These are phyloP conservation scores for Leucozona laternaria DNA, from an alignment of 2,888 invertebrate species.

Conservation along the genomic window DNA sequence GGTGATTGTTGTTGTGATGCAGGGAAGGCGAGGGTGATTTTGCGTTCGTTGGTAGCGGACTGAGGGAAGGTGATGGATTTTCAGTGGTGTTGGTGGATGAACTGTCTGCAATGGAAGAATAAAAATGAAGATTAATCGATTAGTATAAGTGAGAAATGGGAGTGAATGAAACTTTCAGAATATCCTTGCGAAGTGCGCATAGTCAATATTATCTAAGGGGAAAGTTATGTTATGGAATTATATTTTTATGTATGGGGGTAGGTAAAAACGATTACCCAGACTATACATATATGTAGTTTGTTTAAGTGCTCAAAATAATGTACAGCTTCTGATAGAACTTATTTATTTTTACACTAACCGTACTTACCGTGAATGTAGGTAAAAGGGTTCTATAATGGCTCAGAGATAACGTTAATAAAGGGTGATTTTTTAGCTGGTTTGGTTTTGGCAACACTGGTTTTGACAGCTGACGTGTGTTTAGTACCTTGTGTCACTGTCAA, in stretches of 20 bases:
- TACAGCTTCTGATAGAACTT: constrained; percentile 61
- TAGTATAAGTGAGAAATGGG: constrained; percentile 10
- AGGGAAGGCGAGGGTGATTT: constrained; percentile 82
- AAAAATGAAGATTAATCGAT: constrained; percentile 7
- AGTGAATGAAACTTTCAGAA: constrained; percentile 1
- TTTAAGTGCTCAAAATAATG: constrained; percentile 16
- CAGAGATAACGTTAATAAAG: no score
- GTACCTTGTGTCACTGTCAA: no score
- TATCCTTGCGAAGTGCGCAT: constrained; percentile 53
- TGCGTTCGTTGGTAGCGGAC: constrained; percentile 86
- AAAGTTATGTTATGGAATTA: constrained; percentile 3
- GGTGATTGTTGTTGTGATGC: constrained; percentile 77
- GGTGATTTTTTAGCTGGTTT: no score
- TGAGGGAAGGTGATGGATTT: constrained; percentile 87
- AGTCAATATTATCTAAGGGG: constrained; percentile 26
- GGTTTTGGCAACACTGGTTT: no score
- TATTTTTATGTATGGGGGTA: constrained; percentile 39
- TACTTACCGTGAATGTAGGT: constrained; percentile 19
- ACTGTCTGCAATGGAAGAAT: constrained; percentile 86
- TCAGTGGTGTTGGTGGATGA: constrained; percentile 89
- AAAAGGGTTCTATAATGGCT: neutral
- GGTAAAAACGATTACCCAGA: constrained; percentile 44
- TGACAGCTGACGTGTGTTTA: no score
- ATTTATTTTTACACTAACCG: constrained; percentile 64
- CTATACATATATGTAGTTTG: constrained; percentile 1